Base-by-base conservation (phyloP, 2,113 vertebrate genomes). In the Turdus rufiventris region DNA sequence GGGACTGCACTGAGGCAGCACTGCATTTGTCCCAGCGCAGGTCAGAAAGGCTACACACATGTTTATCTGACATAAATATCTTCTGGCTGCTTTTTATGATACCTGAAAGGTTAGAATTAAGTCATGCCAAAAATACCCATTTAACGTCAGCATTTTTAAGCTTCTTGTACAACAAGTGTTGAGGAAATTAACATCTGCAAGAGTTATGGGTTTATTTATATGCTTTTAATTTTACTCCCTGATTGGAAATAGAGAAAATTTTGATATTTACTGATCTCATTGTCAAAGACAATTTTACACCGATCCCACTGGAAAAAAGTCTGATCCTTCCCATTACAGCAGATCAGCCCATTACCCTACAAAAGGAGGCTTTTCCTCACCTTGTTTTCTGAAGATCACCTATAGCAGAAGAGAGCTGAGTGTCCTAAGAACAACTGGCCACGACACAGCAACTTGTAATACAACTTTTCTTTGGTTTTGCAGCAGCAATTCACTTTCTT, bases 31-130 rank as follows among this genome's bases (percentile, higher is more conserved):
- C 63, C 89, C 85, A 66, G 67, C 80, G 26, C 29, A 25, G 24
- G 34, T 80, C 1, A 0, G 62, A 74, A 74, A 51, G 54, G 57
- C 40, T 18, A 25, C 16, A 2, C 6, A 2, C 0, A 3, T 21
- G n/a, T 31, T 54, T 60, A 47, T 93, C 56, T 74, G 61, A 57
- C n/a, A n/a, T 34, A 34, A 43, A 14, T 43, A n/a, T 89, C 88
- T 73, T 77, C 79, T 80, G 79, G 33, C 18, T 94, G 29, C 8
- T 76, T 85, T 77, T 82, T 51, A 31, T 45, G 85, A 57, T 38
- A 94, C 36, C 45, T 58, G 78, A 66, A 60, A 92, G 50, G 73
- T 50, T 58, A 67, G 34, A 58, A 87, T 91, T 85, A 87, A 74
- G 74, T 93, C 71, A 85, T 67, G 62, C 58, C 77, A 90, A 82